A percentile compares a stretch with the other conserved stretches of the same genome.
phyloP scores from a whole-genome alignment of 2,888 invertebrate genomes.

The Thera britannica region DNA sequence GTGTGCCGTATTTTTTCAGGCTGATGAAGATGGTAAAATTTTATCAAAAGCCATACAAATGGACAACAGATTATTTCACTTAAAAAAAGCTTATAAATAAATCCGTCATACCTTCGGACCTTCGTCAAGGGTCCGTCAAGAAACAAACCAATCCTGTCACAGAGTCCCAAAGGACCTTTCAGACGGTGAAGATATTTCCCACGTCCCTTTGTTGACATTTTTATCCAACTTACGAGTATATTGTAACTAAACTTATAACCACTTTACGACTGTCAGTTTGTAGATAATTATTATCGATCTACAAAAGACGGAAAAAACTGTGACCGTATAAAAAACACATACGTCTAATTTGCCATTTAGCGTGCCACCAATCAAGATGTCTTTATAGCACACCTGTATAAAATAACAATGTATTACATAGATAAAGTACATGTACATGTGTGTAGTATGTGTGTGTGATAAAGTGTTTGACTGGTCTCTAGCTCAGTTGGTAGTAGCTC shows the following conservation, averaged over 20 bases:
- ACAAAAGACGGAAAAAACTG: too few species aligned
- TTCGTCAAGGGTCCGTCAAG: constrained; percentile 23
- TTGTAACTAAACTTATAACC: background rate
- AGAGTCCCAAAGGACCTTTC: background rate
- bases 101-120: constrained; percentile 17
- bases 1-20: too few species aligned
- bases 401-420: too few species aligned
- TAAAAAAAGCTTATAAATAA: constrained; percentile 20
- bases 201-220: background rate
- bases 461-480: too few species aligned
- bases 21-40: background rate
- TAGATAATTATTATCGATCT: too few species aligned
- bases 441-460: too few species aligned
- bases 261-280: background rate
- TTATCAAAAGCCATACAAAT: constrained; percentile 12
- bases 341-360: too few species aligned
- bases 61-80: constrained; percentile 10
- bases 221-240: background rate
- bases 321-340: too few species aligned
- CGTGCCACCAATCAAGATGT: too few species aligned
- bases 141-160: constrained; percentile 14
- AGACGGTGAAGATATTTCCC: background rate
- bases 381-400: too few species aligned
- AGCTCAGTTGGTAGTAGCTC: too few species aligned
- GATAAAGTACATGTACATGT: too few species aligned